Conservation (phyloP, 2,888 invertebrate genomes). For the Hedychridium roseum region DNA sequence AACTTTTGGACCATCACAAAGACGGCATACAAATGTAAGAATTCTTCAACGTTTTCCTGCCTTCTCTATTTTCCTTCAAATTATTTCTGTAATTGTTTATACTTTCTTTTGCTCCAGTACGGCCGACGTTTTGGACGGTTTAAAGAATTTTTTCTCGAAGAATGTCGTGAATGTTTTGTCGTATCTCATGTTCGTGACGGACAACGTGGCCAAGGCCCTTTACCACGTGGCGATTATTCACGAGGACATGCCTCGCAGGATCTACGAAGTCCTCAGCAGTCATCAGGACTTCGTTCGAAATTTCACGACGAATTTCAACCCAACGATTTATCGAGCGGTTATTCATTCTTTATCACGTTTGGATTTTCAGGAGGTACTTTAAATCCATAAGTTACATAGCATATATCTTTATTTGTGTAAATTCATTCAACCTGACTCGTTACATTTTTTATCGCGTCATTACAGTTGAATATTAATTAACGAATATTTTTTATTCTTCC, state of each 20-base stretch:
- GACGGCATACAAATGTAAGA: slow-evolving; percentile 42
- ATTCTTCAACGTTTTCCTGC: slow-evolving; percentile 1
- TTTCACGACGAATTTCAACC: slow-evolving; percentile 41
- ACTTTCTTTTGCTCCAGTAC: slow-evolving; percentile 42
- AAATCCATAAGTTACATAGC: no score
- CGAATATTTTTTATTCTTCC: no score
- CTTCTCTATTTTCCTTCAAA: slow-evolving; percentile 2
- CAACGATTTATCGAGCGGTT: slow-evolving; percentile 42
- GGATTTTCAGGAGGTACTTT: slow-evolving; percentile 41
- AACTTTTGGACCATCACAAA: slow-evolving; percentile 39
- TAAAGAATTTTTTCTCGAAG: slow-evolving; percentile 40
- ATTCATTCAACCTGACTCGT: not conserved
- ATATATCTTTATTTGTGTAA: no score
- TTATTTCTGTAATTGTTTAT: not conserved
- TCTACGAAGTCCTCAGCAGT: slow-evolving; percentile 41
- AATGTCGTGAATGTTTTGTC: slow-evolving; percentile 45
- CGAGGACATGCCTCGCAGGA: slow-evolving; percentile 36
- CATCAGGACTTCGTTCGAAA: slow-evolving; percentile 42
- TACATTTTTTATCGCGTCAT: not conserved
- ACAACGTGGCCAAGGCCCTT: slow-evolving; percentile 41
- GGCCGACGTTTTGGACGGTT: slow-evolving; percentile 43
- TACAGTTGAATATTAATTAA: no score
- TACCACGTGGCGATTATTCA: slow-evolving; percentile 51
- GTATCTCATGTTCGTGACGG: slow-evolving; percentile 44
- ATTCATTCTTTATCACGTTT: slow-evolving; percentile 45